These are phyloP conservation scores for Augochlora pura DNA, from an alignment of 1,140 invertebrate genomes.

Conservation along the genomic window DNA sequence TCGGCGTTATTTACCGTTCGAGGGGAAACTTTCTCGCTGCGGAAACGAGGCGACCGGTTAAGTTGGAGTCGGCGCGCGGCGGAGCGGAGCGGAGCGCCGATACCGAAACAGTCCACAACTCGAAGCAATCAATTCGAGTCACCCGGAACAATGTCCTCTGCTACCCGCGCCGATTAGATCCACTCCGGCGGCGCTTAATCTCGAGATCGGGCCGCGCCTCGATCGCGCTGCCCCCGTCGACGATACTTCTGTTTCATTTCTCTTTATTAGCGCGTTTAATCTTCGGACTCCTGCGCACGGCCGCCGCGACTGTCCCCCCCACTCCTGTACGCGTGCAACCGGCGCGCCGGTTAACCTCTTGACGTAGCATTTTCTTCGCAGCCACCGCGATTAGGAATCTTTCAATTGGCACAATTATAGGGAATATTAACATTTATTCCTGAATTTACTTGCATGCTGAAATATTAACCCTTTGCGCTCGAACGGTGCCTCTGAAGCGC, in stretches of 20 bases:
- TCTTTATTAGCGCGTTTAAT: background rate
- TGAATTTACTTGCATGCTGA: no score
- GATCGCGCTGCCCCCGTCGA: background rate
- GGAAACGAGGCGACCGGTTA: slow-evolving; percentile 6
- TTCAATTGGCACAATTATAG: no score
- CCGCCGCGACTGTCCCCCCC: no score
- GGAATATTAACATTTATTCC: no score
- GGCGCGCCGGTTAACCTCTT: no score
- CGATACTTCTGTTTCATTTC: background rate
- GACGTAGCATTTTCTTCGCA: no score
- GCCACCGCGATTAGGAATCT: no score
- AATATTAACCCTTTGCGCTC: no score
- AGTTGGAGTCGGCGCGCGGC: background rate
- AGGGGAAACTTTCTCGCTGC: background rate
- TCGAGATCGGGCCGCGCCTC: background rate
- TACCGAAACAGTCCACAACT: slow-evolving; percentile 1
- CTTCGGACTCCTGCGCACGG: no score
- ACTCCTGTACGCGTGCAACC: no score
- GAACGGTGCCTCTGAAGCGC: no score
- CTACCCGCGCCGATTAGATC: slow-evolving; percentile 1
- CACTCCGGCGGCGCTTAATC: slow-evolving; percentile 5
- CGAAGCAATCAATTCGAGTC: slow-evolving; percentile 39
- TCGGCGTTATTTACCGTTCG: slow-evolving; percentile 30
- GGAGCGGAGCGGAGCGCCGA: background rate
- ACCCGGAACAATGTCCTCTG: slow-evolving; percentile 23